Evolutionary conservation across 2,797 vertebrate species (phyloP).

Genomic region (Nyctalus aviator): DNA sequence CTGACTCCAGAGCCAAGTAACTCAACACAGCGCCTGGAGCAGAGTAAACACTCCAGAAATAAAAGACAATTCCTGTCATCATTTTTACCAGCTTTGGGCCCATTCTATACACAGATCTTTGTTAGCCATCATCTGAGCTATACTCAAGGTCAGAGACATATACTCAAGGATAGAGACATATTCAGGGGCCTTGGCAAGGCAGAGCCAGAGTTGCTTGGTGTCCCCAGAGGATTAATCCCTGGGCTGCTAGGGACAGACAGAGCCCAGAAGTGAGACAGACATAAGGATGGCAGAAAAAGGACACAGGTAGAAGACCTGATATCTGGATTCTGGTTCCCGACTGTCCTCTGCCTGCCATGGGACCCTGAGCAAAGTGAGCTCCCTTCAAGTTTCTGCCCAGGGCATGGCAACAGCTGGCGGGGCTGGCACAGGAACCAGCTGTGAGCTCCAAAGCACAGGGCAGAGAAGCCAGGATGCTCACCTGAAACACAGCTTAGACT

Average conservation of each 20-base stretch:
- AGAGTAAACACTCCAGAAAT: neutral
- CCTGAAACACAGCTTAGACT: neutral
- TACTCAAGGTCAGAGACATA: no score
- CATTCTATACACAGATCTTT: neutral
- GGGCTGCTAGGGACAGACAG: neutral
- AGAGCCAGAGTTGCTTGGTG: neutral
- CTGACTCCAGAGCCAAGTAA: neutral
- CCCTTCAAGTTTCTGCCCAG: neutral
- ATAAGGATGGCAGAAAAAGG: neutral
- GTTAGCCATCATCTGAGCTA: neutral
- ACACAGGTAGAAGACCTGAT: neutral
- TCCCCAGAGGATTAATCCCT: neutral
- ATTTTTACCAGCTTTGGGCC: neutral
- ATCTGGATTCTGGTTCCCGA: neutral
- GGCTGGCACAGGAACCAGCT: neutral
- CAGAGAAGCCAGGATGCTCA: neutral
- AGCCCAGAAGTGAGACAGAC: neutral
- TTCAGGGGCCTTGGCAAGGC: neutral
- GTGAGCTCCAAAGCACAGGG: neutral
- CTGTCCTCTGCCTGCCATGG: neutral
- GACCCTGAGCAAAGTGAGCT: neutral
- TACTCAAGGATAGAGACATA: neutral
- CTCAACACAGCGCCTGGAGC: neutral
- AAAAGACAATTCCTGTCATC: neutral
- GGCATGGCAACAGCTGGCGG: neutral